Percentiles rank a stretch among this genome's conserved stretches.
Conservation (phyloP, 2,888 invertebrate species). For the Pristionchus entomophagus region DNA sequence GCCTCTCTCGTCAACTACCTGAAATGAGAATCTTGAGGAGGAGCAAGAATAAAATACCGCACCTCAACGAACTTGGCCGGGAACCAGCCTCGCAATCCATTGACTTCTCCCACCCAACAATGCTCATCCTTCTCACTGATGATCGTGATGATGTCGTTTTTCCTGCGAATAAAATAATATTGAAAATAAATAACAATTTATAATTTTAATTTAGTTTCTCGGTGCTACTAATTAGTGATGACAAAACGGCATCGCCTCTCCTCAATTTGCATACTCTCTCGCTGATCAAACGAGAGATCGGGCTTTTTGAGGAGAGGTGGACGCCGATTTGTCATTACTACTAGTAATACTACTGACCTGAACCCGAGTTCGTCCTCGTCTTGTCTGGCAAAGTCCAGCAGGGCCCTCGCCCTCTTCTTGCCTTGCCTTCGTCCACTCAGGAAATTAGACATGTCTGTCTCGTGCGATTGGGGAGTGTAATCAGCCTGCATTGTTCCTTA, state of each 20-base stretch:
- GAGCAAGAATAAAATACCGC: too few species aligned
- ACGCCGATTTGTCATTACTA: too few species aligned
- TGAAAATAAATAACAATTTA: too few species aligned
- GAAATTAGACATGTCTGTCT: constrained; percentile 93
- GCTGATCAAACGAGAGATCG: too few species aligned
- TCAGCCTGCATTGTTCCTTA: constrained; percentile 82
- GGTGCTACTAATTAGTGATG: background rate
- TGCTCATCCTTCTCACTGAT: constrained; percentile 79
- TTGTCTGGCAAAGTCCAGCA: constrained; percentile 89
- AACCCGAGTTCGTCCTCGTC: constrained; percentile 96
- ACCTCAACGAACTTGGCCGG: constrained; percentile 80
- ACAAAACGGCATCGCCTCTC: too few species aligned
- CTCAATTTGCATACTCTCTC: too few species aligned
- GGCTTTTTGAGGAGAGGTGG: too few species aligned
- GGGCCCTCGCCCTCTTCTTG: constrained; percentile 91
- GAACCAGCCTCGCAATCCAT: constrained; percentile 80
- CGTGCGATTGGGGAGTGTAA: constrained; percentile 95
- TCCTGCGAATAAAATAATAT: constrained; percentile 82
- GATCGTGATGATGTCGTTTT: constrained; percentile 98
- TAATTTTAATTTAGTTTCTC: too few species aligned
- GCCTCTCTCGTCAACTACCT: constrained; percentile 93
- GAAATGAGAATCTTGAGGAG: too few species aligned
- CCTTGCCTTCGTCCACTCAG: constrained; percentile 91
- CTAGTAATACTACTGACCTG: constrained; percentile 52
- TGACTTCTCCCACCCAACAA: constrained; percentile 80